Evolutionary conservation across 2,888 invertebrate genomes (phyloP).

Genomic region (Azorinus chamasolen): DNA sequence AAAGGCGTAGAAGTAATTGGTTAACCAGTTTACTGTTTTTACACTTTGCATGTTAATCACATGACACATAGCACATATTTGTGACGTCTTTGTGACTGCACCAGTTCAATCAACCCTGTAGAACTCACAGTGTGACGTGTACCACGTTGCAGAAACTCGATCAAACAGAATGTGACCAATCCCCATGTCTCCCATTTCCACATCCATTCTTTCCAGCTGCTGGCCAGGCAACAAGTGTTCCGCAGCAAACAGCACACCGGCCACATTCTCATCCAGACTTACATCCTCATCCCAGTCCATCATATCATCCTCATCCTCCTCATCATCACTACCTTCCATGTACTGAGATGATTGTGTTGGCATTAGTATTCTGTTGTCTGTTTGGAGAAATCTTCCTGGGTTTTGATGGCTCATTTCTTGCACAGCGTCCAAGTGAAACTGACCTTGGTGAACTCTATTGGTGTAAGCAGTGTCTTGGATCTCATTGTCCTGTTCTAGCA

Average conservation of each 20-base stretch:
- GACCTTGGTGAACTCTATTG: neutral
- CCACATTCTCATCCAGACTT: slow-evolving; percentile 47
- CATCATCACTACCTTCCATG: neutral
- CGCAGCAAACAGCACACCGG: slow-evolving; percentile 58
- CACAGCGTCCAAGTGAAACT: no score
- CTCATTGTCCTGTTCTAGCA: no score
- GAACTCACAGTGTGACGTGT: slow-evolving; percentile 51
- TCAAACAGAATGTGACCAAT: slow-evolving; percentile 64
- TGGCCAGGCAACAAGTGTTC: slow-evolving; percentile 51
- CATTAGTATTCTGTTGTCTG: no score
- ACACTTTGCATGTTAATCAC: no score
- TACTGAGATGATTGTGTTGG: no score
- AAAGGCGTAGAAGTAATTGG: no score
- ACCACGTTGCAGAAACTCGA: slow-evolving; percentile 58
- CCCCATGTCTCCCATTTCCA: slow-evolving; percentile 66
- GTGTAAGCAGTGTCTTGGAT: neutral
- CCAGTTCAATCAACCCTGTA: slow-evolving; percentile 33
- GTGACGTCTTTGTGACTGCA: no score
- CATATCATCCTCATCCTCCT: slow-evolving; percentile 22
- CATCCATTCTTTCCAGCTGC: slow-evolving; percentile 55
- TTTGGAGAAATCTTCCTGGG: no score
- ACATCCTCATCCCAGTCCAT: slow-evolving; percentile 51
- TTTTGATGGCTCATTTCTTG: no score
- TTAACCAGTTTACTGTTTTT: no score
- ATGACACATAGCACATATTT: no score